Evolutionary conservation across 2,797 vertebrate genomes (phyloP).

Genomic region (Microcaecilia unicolor): DNA sequence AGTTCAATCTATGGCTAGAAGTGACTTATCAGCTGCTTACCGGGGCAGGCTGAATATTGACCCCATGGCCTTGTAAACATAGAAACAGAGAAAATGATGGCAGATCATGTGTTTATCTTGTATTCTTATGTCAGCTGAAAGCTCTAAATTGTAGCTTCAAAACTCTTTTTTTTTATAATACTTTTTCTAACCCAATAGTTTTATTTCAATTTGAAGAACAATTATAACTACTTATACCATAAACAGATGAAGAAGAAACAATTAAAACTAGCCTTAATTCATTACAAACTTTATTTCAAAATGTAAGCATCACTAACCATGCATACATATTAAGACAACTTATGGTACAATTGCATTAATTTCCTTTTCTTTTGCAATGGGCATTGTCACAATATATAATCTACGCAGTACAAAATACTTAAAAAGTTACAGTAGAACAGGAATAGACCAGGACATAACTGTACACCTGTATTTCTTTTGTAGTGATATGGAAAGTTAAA

Average conservation of each 20-base stretch:
- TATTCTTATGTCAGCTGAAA: too few species aligned
- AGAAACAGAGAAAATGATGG: too few species aligned
- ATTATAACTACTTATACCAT: background rate
- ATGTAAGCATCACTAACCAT: slow-evolving; percentile 97
- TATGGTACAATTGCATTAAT: slow-evolving; percentile 83
- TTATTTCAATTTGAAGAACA: background rate
- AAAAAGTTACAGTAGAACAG: slow-evolving; percentile 92
- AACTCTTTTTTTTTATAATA: too few species aligned
- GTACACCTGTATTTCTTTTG: slow-evolving; percentile 87
- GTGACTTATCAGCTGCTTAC: too few species aligned
- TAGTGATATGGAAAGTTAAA: slow-evolving; percentile 77
- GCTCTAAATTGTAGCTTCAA: too few species aligned
- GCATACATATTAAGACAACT: slow-evolving; percentile 93
- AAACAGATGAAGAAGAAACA: background rate
- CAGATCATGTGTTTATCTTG: too few species aligned
- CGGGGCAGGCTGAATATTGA: too few species aligned
- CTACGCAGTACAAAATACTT: slow-evolving; percentile 97
- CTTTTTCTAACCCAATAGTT: too few species aligned
- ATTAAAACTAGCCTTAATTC: slow-evolving; percentile 13
- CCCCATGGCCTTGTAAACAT: too few species aligned
- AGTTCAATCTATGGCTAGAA: too few species aligned
- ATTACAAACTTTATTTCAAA: slow-evolving; percentile 86
- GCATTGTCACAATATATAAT: slow-evolving; percentile 95
- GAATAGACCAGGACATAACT: slow-evolving; percentile 80
- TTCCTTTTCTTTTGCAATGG: slow-evolving; percentile 82